Evolutionary conservation across 2,797 vertebrate genomes (phyloP), one percentile per base, ranked within the genome.

Genomic region (Arrhamphus sclerolepis): DNA sequence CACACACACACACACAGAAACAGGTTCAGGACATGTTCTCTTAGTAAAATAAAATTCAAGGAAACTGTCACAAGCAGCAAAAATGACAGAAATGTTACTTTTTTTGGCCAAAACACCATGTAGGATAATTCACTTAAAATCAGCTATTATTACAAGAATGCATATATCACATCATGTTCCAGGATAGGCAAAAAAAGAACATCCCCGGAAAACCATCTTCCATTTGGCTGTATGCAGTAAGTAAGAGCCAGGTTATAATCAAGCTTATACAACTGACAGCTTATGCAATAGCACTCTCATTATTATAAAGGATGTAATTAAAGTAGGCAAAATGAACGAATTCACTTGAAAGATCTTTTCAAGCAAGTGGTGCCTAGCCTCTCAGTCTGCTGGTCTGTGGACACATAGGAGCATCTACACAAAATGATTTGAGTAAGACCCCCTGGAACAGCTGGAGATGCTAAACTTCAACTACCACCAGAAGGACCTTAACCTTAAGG

Each of bases 311-410:
- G 43, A 52, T 31, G 57, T 20, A 13, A 19, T 20, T 26, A 6
- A 56, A 63, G 66, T 44, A 53, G 66, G 70, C 65, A 66, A 66
- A 82, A 83, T 74, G 79, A 65, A 59, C 24, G 71, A 80, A 84
- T 80, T 81, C 75, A 72, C 78, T 77, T 63, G 59, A 86, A 83
- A 80, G 79, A 80, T 84, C 66, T 57, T 70, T 72, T 65, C 61
- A 65, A 68, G 70, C 80, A 84, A 83, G 84, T 65, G 78, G 62
- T 62, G 78, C 75, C 81, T 69, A 76, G 83, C 77, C 24, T 49
- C 81, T 84, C 84, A 83, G 75, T 55, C 57, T 20, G 65, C 51
- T 52, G 83, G 61, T 52, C 78, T 68, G 65, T 46, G 61, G 70
- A 70, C 48, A 63, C 62, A 77, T 19, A 31, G 29, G 66, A 58